Percentiles rank a stretch among this genome's conserved stretches.
These are phyloP conservation scores for Junonia oenone DNA, from an alignment of 2,888 invertebrate genomes.

Conservation along the genomic window DNA sequence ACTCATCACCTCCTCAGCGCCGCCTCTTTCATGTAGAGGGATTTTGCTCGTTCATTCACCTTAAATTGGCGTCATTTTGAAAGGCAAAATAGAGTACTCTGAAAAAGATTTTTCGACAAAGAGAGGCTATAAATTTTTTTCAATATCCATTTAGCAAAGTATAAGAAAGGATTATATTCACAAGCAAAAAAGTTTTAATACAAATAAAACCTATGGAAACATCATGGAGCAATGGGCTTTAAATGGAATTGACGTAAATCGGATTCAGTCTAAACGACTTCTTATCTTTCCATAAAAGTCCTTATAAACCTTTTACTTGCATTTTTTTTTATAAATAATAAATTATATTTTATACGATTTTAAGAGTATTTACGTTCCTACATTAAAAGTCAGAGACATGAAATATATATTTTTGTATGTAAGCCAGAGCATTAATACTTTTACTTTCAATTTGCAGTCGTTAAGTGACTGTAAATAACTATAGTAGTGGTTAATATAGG, in stretches of 20 bases:
- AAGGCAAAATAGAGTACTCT: constrained; percentile 72
- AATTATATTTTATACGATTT: no score
- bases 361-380: no score
- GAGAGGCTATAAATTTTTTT: constrained; percentile 67
- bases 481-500: not conserved
- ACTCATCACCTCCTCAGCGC: constrained; percentile 70
- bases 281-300: no score
- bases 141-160: constrained; percentile 72
- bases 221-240: not conserved
- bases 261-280: no score
- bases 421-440: no score
- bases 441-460: no score
- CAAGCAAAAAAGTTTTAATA: constrained; percentile 55
- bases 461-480: no score
- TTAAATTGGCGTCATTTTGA: constrained; percentile 74
- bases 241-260: not conserved
- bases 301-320: no score
- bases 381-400: no score
- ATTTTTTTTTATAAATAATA: not conserved
- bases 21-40: constrained; percentile 75
- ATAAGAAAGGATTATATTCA: constrained; percentile 69
- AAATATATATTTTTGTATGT: no score
- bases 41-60: constrained; percentile 76
- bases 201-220: constrained; percentile 63
- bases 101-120: constrained; percentile 72